Evolutionary conservation across 2,113 vertebrate genomes (phyloP).

Genomic region (Nyctereutes procyonoides): DNA sequence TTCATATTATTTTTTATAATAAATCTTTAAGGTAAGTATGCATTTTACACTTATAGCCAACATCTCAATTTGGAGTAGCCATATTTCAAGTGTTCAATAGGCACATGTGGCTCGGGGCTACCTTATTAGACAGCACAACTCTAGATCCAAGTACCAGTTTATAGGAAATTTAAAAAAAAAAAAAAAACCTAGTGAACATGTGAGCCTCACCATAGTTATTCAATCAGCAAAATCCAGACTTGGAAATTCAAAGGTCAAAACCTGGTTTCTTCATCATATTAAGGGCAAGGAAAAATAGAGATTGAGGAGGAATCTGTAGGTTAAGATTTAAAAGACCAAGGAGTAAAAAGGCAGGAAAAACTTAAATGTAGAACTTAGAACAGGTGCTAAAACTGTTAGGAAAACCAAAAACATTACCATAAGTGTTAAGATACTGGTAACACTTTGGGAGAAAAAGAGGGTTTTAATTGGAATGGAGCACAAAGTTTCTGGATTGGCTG

Average conservation of each 20-base stretch:
- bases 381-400: background rate
- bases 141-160: background rate
- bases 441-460: background rate
- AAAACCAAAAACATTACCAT: background rate
- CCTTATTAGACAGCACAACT: background rate
- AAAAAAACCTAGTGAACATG: background rate
- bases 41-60: background rate
- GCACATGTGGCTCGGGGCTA: background rate
- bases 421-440: background rate
- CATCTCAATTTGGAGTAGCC: background rate
- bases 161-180: background rate
- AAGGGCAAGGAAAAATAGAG: background rate
- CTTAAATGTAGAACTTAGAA: background rate
- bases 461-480: background rate
- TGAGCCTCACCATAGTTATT: background rate
- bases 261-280: slow-evolving; percentile 26
- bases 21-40: background rate
- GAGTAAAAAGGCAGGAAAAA: background rate
- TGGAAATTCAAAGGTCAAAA: background rate
- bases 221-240: background rate
- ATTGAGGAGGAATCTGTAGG: background rate
- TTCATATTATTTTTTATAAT: background rate
- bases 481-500: background rate
- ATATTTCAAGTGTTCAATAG: background rate
- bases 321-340: background rate